Evolutionary conservation across 2,888 invertebrate genomes (phyloP).

Genomic region (Agonum fuliginosum): DNA sequence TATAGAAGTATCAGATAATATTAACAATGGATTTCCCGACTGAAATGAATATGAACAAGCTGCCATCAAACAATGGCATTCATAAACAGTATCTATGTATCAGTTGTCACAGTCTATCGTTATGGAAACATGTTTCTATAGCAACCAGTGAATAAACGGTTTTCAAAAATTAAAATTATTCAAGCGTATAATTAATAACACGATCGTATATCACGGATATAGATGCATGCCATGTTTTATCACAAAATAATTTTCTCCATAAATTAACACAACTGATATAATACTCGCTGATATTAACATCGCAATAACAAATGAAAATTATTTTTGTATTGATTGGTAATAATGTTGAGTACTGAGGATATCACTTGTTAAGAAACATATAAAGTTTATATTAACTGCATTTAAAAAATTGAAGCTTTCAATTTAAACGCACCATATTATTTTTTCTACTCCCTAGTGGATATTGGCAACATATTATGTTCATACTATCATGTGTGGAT

Average conservation of each 20-base stretch:
- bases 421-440: too few species aligned
- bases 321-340: background rate
- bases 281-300: background rate
- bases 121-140: background rate
- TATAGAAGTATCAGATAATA: too few species aligned
- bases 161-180: background rate
- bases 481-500: too few species aligned
- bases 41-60: too few species aligned
- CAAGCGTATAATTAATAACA: conserved; percentile 13
- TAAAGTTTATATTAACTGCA: background rate
- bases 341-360: background rate
- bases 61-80: too few species aligned
- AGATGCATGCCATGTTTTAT: background rate
- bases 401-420: too few species aligned
- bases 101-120: background rate
- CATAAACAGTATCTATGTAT: background rate
- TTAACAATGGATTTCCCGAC: too few species aligned
- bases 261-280: background rate
- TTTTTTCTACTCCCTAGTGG: too few species aligned
- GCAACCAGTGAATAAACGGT: background rate
- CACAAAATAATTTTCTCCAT: background rate
- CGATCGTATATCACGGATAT: background rate
- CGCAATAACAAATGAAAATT: background rate
- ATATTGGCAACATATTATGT: too few species aligned
- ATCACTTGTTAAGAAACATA: background rate